Conservation (phyloP, 2,797 vertebrate species). For the Syngnathus acus region DNA sequence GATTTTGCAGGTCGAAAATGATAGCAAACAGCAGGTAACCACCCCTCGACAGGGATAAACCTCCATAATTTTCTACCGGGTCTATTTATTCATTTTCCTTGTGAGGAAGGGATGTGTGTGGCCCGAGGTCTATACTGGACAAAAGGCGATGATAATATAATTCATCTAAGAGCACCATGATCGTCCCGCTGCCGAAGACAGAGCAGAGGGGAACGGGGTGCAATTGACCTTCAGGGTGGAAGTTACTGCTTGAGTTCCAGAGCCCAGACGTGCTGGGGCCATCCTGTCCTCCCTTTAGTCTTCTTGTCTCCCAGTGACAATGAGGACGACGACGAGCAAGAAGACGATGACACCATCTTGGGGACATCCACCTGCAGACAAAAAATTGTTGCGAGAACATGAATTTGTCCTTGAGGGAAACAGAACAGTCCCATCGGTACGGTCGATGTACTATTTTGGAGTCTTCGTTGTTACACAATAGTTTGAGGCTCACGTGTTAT, state of each 20-base stretch:
- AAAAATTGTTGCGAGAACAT: background rate
- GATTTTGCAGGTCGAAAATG: background rate
- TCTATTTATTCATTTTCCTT: background rate
- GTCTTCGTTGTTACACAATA: too few species aligned
- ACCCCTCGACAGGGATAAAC: background rate
- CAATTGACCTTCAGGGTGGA: background rate
- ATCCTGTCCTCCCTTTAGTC: constrained; percentile 96
- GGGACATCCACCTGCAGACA: constrained; percentile 83
- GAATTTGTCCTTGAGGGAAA: background rate
- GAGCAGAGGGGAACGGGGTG: background rate
- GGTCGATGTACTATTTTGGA: background rate
- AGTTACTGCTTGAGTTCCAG: constrained; percentile 95
- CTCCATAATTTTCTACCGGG: background rate
- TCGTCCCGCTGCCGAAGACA: background rate
- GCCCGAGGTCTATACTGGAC: background rate
- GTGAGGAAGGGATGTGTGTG: background rate
- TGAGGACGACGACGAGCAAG: constrained; percentile 50
- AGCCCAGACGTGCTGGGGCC: constrained; percentile 99
- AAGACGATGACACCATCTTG: constrained; percentile 66
- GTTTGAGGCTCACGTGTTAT: too few species aligned
- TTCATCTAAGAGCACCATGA: background rate
- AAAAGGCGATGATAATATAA: background rate
- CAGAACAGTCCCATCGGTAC: background rate
- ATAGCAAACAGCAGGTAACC: background rate
- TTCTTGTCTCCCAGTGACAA: constrained; percentile 92